These are phyloP conservation scores for Drosophila ananassae DNA, from an alignment of 1,140 invertebrate species.

Conservation along the genomic window DNA sequence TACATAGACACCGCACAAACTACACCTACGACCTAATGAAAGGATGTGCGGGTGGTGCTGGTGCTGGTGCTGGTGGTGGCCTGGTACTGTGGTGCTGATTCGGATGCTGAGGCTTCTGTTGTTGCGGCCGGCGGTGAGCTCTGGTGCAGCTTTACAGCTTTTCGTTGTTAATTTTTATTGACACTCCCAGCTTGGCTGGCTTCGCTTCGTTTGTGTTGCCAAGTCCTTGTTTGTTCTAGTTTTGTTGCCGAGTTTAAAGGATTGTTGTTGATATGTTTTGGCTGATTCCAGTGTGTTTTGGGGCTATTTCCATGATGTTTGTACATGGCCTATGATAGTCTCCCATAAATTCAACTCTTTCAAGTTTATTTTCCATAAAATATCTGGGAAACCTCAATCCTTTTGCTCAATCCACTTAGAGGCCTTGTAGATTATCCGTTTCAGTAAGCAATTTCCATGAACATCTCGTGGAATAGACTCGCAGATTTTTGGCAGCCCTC, in stretches of 20 bases:
- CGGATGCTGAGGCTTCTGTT: conserved; percentile 5
- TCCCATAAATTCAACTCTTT: too few relatives aligned
- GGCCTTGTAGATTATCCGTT: background rate
- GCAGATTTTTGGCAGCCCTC: conserved; percentile 15
- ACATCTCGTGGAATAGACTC: conserved; percentile 7
- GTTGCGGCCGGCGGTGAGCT: conserved; percentile 37
- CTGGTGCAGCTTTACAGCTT: conserved; percentile 62
- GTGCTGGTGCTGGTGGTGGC: conserved; percentile 7
- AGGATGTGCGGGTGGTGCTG: background rate
- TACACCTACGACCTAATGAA: conserved; percentile 37
- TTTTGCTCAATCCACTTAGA: background rate
- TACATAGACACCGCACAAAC: conserved; percentile 63
- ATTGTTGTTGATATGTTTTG: conserved; percentile 2
- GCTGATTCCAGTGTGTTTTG: background rate
- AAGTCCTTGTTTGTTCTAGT: conserved; percentile 17
- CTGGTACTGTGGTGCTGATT: conserved; percentile 3
- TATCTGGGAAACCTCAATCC: background rate
- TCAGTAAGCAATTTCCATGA: conserved; percentile 5
- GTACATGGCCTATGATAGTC: background rate
- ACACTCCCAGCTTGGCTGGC: conserved; percentile 21
- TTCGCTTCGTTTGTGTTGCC: background rate
- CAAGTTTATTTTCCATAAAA: too few relatives aligned
- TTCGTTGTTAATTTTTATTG: conserved; percentile 66
- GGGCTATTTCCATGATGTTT: background rate
- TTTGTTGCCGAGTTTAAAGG: conserved; percentile 10